Evolutionary conservation across 2,113 vertebrate genomes (phyloP).

Genomic region (Megalops atlanticus): DNA sequence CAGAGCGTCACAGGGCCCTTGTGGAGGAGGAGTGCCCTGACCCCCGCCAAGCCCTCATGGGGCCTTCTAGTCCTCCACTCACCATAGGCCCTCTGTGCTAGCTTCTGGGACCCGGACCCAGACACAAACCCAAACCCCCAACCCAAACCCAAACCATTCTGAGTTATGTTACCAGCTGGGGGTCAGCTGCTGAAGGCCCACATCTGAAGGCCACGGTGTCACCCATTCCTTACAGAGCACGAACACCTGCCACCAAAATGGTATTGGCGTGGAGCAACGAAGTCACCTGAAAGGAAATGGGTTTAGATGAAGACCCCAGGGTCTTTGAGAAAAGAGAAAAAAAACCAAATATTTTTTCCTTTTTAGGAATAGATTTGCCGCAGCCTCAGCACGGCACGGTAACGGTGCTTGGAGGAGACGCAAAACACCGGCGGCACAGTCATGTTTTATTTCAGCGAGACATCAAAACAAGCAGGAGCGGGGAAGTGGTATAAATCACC

Average conservation of each 20-base stretch:
- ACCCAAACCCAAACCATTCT: too few relatives aligned
- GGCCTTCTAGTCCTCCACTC: too few relatives aligned
- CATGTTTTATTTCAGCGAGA: conserved; percentile 46
- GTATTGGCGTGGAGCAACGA: conserved; percentile 63
- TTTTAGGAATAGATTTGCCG: conserved; percentile 42
- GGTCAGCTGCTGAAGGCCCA: too few relatives aligned
- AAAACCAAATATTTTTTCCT: conserved; percentile 61
- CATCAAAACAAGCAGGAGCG: conserved; percentile 38
- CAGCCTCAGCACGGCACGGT: conserved; percentile 1
- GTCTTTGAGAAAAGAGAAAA: conserved; percentile 65
- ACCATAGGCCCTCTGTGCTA: too few relatives aligned
- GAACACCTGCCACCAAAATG: conserved; percentile 72
- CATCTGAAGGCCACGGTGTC: conserved; percentile 43
- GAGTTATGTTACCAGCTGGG: too few relatives aligned
- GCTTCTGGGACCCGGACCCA: too few relatives aligned
- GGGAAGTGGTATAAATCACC: conserved; percentile 39
- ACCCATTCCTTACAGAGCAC: too few relatives aligned
- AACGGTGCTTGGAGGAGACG: conserved; percentile 35
- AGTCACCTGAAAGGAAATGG: conserved; percentile 74
- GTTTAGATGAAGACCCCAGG: conserved; percentile 64
- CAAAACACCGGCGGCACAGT: conserved; percentile 35
- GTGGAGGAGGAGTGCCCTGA: too few relatives aligned
- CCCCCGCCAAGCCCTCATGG: too few relatives aligned
- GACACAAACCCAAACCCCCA: too few relatives aligned
- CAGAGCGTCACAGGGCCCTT: too few relatives aligned